A percentile compares a stretch with the other conserved stretches of the same genome.
Evolutionary conservation across 2,888 invertebrate genomes (phyloP).

Genomic region (Eupithecia subfuscata): DNA sequence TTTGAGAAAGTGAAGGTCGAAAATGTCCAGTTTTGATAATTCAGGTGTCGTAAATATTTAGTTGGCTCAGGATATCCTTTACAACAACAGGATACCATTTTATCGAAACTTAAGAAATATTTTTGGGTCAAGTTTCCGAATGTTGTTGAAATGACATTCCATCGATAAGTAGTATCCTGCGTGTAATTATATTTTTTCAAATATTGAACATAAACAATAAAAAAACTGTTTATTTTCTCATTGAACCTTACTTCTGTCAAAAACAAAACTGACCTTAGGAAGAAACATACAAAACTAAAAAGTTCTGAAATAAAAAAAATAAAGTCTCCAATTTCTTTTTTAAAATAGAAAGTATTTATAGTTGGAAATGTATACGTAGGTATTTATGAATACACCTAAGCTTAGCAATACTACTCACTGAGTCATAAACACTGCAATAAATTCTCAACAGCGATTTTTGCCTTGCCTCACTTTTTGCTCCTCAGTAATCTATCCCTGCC

Average conservation of each 20-base stretch:
- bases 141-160: conserved; percentile 23
- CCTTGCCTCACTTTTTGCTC: not conserved
- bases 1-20: conserved; percentile 14
- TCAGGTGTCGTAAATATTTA: conserved; percentile 12
- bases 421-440: conserved; percentile 5
- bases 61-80: conserved; percentile 31
- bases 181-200: not conserved
- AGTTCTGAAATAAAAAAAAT: no score
- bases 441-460: conserved; percentile 2
- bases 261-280: not conserved
- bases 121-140: conserved; percentile 34
- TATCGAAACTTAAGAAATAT: conserved; percentile 17
- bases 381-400: not conserved
- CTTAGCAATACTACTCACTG: not conserved
- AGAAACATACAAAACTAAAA: not conserved
- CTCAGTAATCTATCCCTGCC: conserved; percentile 17
- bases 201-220: not conserved
- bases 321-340: no score
- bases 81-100: conserved; percentile 31
- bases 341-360: no score
- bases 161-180: conserved; percentile 24
- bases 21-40: conserved; percentile 28
- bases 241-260: not conserved
- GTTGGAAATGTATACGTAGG: not conserved
- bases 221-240: not conserved